Conservation (phyloP, 2,113 vertebrate genomes). For the Litocranius walleri region DNA sequence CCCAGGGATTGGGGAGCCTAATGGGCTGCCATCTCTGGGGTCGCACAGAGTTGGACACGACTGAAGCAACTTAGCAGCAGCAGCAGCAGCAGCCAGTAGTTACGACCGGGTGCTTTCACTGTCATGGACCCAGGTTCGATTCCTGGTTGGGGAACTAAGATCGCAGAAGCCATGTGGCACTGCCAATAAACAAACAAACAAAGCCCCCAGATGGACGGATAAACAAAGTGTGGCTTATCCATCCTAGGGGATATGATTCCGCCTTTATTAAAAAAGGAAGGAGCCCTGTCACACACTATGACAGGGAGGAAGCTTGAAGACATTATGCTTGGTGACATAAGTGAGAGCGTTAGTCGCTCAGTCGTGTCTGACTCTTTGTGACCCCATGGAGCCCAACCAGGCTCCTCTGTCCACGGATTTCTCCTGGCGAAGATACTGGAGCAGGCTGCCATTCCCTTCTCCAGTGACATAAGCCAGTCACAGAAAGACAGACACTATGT, state of each 20-base stretch:
- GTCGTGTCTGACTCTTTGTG: neutral
- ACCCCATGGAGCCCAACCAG: neutral
- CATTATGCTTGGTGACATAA: neutral
- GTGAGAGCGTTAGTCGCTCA: neutral
- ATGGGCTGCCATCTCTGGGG: too few relatives aligned
- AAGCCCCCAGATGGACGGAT: neutral
- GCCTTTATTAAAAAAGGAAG: neutral
- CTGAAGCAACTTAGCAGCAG: too few relatives aligned
- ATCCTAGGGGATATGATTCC: neutral
- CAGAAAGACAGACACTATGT: neutral
- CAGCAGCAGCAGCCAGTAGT: neutral
- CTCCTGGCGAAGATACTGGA: neutral
- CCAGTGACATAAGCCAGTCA: neutral
- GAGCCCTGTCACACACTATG: neutral
- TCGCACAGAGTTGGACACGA: too few relatives aligned
- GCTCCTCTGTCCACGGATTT: neutral
- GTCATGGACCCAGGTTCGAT: neutral
- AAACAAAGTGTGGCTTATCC: accelerated
- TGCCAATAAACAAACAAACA: neutral
- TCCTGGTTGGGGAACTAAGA: neutral
- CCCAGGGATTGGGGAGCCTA: too few relatives aligned
- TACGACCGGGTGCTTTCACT: neutral
- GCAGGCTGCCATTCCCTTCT: neutral
- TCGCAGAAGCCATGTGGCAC: neutral
- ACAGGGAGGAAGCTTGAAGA: neutral